Base-by-base conservation (phyloP, 2,888 invertebrate genomes). In the Callosobruchus maculatus region DNA sequence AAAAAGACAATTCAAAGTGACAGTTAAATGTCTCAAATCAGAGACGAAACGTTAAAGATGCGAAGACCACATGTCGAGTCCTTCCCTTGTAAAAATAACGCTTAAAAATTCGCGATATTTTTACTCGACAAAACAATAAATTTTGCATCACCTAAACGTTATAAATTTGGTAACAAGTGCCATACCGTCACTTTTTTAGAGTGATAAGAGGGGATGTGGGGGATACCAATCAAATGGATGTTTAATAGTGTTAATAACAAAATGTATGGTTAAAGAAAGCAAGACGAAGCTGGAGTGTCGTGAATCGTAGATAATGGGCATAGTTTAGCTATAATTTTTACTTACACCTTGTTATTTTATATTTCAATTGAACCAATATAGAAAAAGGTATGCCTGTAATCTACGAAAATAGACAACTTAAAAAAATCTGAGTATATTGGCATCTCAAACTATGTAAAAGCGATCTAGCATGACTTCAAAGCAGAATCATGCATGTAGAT, bases 141-240 rank as follows among this genome's bases (percentile, higher is more conserved):
- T 74, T 72, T 69, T 72, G 75, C 74, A 72, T 49, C 49, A 49
- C 78, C 78, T 77, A 81, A 81, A 81, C 76, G 78, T 68, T 7
- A 77, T 78, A 77, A 82, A 81, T 82, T 84, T 85, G 81, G 84
- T 85, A 82, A 82, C 83, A 83, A 87, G 86, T 86, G 86, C 87
- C 87, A 83, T 86, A 86, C 87, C 86, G 86, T 78, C 77, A 78
- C 76, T 79, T 77, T 74, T 77, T 76, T 49, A 49, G 49, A 78
- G 76, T 79, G 77, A 80, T 72, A 72, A 75, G 77, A 77, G 75
- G 78, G 77, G 80, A 71, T 72, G 83, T 82, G 81, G 84, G 84
- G 85, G 85, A 83, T 83, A 83, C 83, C 83, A 83, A 82, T 81
- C 78, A 72, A 79, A 79, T 81, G 82, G 81, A 79, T 78, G 81